Base-by-base conservation (phyloP, 2,113 vertebrate genomes). In the Rissa tridactyla region DNA sequence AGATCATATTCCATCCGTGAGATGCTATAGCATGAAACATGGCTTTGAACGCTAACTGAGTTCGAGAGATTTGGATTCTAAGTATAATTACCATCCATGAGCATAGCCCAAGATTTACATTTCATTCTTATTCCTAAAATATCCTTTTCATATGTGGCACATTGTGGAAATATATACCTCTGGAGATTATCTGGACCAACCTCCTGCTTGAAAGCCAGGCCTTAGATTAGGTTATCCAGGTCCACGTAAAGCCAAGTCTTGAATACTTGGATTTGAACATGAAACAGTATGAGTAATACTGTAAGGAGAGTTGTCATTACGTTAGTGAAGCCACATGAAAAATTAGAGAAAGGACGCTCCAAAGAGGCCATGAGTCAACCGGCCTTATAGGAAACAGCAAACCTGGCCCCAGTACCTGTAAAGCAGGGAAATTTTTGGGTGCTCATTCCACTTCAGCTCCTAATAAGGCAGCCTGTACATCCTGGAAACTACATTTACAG, bases 401-500 rank as follows among this genome's bases (percentile, higher is more conserved):
- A 58, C 11, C 70, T 42, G 72, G 54, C 49, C 58, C 21, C 46
- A 75, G 82, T 51, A 92, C 66, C 73, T 82, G 54, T 23, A 69
- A 77, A 83, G 51, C 62, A 87, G 51, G 62, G 46, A 86, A 88
- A 8, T 6, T 60, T 60, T 82, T 77, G 73, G 66, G 70, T 79
- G 66, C 44, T 91, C 26, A 7, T 79, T 94, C 78, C 70, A 69
- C 34, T 69, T 89, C 62, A 49, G 49, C 65, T 72, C 66, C 65
- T 68, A 84, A 40, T 52, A 85, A 94, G 62, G 58, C 70, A 87
- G 72, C 55, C 30, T 40, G 4, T 36, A 27, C 52, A 76, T 66
- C 52, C 91, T 95, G 90, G 62, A 93, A 97, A 91, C 13, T 42
- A 44, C 86, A 64, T 94, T 94, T 85, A 89, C 77, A 87, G 84